Base-by-base conservation (phyloP, 1,140 invertebrate species). In the Ericerus pela region DNA sequence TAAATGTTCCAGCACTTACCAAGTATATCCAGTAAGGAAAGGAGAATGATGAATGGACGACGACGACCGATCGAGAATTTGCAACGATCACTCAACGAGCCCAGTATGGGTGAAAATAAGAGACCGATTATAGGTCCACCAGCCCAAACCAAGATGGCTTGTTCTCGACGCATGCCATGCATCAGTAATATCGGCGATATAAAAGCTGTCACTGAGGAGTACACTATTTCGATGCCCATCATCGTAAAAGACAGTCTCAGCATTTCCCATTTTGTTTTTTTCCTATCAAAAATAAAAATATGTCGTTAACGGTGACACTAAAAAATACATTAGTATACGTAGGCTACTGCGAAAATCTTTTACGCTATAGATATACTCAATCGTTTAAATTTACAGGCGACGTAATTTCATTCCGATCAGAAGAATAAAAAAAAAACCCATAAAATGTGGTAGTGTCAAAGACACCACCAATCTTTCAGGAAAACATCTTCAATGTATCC, bases 201-300 rank as follows among this genome's bases (percentile, higher is more conserved):
- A 70, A 96, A 96, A 0, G 93, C 92, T 0, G 94, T 94, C 72
- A 96, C 93, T 0, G 91, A 92, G 0, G 94, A 89, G 65, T 97
- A 97, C 0, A 91, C 94, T 69, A 96, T 93, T 69, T 96, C 94
- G 38, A 96, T 96, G 0, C 94, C 93, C 83, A 93, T 95, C 0
- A 97, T 92, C 0, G 90, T 90, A 0, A 90, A 84, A 10, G 90
- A 94, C 47, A 96, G 79, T 1, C 88, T 73, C 30, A 94, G 77
- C 36, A 97, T 68, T 66, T 96, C 90, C 6, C 76, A 66, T 16
- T 86, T 72, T 1, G 81, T 84, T 73, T 96, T 96, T 56, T 75
- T 75, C 66, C 88, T 87, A 60, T 54, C 68, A 66, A 58, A 10
- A 24, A 52, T 33, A 6, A 20, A 8, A 54, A 20, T 47, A 24